These are phyloP conservation scores for Hemistola chrysoprasaria DNA, from an alignment of 2,888 invertebrate species.

Conservation along the genomic window DNA sequence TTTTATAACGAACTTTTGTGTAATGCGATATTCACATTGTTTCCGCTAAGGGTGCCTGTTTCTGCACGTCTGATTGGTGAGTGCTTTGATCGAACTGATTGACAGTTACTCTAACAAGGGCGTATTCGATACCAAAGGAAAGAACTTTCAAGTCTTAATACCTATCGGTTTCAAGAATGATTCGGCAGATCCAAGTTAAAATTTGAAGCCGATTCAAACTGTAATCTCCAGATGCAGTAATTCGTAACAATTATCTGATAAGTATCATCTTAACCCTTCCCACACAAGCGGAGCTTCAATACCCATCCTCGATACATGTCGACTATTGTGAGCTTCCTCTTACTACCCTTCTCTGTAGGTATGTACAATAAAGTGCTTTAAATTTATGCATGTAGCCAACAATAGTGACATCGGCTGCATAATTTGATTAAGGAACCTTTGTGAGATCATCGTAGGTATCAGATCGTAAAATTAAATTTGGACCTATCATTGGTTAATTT, in stretches of 20 bases:
- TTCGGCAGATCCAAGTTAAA: conserved; percentile 20
- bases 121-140: conserved; percentile 31
- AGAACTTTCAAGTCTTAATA: conserved; percentile 3
- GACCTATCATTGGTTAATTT: conserved; percentile 81
- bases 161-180: conserved; percentile 1
- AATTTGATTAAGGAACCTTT: conserved; percentile 79
- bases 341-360: conserved; percentile 64
- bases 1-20: conserved; percentile 79
- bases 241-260: conserved; percentile 81
- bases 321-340: conserved; percentile 61
- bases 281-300: conserved; percentile 73
- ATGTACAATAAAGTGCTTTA: conserved; percentile 70
- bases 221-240: conserved; percentile 61
- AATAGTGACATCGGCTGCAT: conserved; percentile 78
- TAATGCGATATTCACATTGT: conserved; percentile 76
- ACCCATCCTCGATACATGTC: conserved; percentile 63
- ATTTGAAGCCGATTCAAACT: conserved; percentile 11
- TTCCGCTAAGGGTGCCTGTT: conserved; percentile 72
- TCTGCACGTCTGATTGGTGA: conserved; percentile 62
- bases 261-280: conserved; percentile 76
- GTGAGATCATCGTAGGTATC: conserved; percentile 74
- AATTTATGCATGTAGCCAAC: conserved; percentile 76
- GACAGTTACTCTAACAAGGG: conserved; percentile 52
- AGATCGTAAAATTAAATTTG: conserved; percentile 80
- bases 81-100: conserved; percentile 64